Conservation (phyloP, 1,140 invertebrate genomes). For the Ips nitidus region DNA sequence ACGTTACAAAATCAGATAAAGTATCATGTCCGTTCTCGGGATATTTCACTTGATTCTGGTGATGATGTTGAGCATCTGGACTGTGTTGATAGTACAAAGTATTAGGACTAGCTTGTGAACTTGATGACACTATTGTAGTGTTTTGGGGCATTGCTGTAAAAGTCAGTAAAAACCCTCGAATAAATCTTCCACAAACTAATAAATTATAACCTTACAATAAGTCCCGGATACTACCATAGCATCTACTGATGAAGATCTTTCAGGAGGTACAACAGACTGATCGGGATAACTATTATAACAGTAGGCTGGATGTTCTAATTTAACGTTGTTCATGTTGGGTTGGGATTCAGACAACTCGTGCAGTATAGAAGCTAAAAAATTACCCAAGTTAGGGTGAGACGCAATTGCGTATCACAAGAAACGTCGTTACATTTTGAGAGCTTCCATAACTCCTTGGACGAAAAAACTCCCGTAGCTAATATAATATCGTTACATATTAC, state of each 20-base stretch:
- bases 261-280: conserved; percentile 57
- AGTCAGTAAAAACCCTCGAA: background rate
- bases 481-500: conserved; percentile 98
- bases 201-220: conserved; percentile 60
- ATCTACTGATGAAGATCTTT: conserved; percentile 54
- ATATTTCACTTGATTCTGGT: conserved; percentile 66
- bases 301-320: conserved; percentile 86
- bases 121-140: conserved; percentile 51
- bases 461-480: conserved; percentile 97
- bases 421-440: conserved; percentile 82
- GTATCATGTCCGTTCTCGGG: conserved; percentile 85
- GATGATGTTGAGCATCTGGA: conserved; percentile 49
- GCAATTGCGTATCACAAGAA: no score
- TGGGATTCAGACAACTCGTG: conserved; percentile 82
- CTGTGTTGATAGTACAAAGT: conserved; percentile 57
- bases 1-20: conserved; percentile 93
- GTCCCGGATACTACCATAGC: conserved; percentile 61
- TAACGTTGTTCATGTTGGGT: conserved; percentile 79
- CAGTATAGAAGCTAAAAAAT: conserved; percentile 86
- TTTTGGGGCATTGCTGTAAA: conserved; percentile 51
- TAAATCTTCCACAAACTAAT: background rate
- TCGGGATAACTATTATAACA: conserved; percentile 92
- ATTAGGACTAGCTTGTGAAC: conserved; percentile 55
- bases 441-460: conserved; percentile 96
- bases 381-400: no score